Evolutionary conservation across 2,113 vertebrate genomes (phyloP).

Genomic region (Trochalopteron elliotii): DNA sequence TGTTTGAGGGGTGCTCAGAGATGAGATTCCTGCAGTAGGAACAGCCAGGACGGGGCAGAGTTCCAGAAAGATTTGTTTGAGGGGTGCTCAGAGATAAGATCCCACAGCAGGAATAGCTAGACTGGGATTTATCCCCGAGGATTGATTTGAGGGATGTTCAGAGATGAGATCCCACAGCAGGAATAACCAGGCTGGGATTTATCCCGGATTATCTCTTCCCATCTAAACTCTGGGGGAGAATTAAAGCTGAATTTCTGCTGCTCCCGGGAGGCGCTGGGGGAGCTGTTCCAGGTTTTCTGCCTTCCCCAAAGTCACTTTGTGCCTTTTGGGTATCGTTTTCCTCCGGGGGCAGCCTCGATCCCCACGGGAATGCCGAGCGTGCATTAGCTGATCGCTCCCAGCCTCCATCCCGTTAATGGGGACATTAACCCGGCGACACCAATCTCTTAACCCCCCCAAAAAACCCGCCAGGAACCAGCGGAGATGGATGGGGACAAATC

Average conservation of each 20-base stretch:
- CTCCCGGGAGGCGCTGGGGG: background rate
- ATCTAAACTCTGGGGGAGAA: rapidly evolving
- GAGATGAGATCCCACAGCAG: no score
- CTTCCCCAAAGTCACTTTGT: background rate
- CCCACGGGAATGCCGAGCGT: background rate
- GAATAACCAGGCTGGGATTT: background rate
- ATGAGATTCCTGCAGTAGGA: no score
- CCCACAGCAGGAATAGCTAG: no score
- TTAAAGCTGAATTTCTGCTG: background rate
- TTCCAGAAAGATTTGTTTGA: no score
- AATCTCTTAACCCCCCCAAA: background rate
- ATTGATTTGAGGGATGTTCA: no score
- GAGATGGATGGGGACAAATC: background rate
- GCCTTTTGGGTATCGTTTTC: background rate
- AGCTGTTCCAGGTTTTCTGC: background rate
- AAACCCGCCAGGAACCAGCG: background rate
- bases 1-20: no score
- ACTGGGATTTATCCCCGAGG: no score
- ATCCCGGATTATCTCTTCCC: background rate
- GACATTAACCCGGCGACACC: background rate
- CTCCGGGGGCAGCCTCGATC: background rate
- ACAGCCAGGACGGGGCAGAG: no score
- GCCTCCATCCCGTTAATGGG: background rate
- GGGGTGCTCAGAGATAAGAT: no score
- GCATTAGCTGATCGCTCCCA: background rate